These are phyloP conservation scores for Gymnothorax reevesii DNA, from an alignment of 2,797 vertebrate species.

Conservation along the genomic window DNA sequence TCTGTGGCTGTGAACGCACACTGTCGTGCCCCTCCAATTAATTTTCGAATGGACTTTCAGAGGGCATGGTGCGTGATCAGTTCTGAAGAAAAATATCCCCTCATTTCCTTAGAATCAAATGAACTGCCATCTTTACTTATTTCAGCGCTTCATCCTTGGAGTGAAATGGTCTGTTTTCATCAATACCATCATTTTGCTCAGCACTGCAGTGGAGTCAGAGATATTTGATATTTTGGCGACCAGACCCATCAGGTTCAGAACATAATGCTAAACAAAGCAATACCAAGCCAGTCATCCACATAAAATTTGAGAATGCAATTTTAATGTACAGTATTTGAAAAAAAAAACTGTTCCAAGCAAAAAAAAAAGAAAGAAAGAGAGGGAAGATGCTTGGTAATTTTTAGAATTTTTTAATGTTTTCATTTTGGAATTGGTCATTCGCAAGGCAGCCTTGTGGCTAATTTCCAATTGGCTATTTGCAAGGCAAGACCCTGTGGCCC, in stretches of 20 bases:
- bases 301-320: neutral
- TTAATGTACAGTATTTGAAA: neutral
- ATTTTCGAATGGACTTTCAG: neutral
- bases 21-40: neutral
- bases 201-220: neutral
- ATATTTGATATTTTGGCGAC: neutral
- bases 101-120: neutral
- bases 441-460: too few relatives aligned
- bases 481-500: neutral
- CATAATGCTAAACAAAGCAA: neutral
- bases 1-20: neutral
- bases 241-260: neutral
- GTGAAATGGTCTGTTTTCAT: neutral
- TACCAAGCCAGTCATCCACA: neutral
- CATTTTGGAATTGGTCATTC: too few relatives aligned
- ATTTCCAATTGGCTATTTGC: neutral
- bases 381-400: too few relatives aligned
- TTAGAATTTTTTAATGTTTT: too few relatives aligned
- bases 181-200: neutral
- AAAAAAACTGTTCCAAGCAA: neutral
- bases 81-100: neutral
- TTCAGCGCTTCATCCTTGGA: neutral
- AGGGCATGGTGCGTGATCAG: neutral
- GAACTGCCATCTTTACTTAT: neutral
- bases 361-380: too few relatives aligned